A percentile compares a stretch with the other conserved stretches of the same genome.
Conservation (phyloP, 2,797 vertebrate genomes). For the Gymnoscopelus braueri region DNA sequence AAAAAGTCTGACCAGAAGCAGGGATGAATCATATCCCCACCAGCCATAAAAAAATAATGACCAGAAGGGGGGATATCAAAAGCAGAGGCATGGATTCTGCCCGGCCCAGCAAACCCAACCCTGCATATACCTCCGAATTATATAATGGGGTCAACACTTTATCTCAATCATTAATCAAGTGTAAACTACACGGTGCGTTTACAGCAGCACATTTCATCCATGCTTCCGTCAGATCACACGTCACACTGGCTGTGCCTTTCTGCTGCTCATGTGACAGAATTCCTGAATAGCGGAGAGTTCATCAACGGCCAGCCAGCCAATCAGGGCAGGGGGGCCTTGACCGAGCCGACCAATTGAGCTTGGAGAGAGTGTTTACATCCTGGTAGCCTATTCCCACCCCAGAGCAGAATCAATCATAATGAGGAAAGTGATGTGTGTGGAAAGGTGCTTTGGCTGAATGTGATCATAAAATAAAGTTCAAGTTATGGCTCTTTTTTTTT, state of each 20-base stretch:
- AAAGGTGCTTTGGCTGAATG: slow-evolving; percentile 1
- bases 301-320: slow-evolving; percentile 53
- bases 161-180: no score
- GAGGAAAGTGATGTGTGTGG: slow-evolving; percentile 18
- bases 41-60: no score
- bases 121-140: no score
- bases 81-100: no score
- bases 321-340: slow-evolving; percentile 47
- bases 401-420: slow-evolving; percentile 7
- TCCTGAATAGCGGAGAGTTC: slow-evolving; percentile 46
- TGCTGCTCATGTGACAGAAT: slow-evolving; percentile 60
- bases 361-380: slow-evolving; percentile 40
- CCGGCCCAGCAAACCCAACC: no score
- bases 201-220: slow-evolving; percentile 24
- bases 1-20: no score
- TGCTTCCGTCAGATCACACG: slow-evolving; percentile 33
- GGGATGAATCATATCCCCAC: no score
- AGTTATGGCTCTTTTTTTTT: background rate
- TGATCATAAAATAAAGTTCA: background rate
- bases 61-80: no score
- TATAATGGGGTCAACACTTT: no score
- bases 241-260: slow-evolving; percentile 28
- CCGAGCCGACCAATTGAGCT: slow-evolving; percentile 43
- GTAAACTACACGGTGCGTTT: background rate
- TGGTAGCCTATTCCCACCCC: slow-evolving; percentile 36